Conservation (phyloP, 2,888 invertebrate genomes). For the Noctua fimbriata region DNA sequence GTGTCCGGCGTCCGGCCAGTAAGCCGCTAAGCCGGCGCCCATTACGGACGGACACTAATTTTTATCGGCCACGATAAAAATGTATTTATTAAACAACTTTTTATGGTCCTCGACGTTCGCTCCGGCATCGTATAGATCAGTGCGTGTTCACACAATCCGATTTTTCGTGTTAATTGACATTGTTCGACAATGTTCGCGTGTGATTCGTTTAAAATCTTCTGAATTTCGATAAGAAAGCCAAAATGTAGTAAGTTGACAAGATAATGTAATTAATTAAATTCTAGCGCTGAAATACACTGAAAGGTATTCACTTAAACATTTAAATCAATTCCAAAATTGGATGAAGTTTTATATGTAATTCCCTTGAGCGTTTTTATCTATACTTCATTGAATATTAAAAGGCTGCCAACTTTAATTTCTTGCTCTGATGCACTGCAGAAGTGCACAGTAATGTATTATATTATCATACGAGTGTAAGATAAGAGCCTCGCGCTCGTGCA, state of each 20-base stretch:
- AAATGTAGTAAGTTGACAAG: slow-evolving; percentile 7
- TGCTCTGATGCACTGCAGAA: not conserved
- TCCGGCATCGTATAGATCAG: not conserved
- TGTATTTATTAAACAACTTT: slow-evolving; percentile 36
- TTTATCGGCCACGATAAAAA: slow-evolving; percentile 29
- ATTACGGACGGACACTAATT: not conserved
- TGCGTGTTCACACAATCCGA: not conserved
- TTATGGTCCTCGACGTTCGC: slow-evolving; percentile 7
- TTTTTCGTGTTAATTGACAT: slow-evolving; percentile 11
- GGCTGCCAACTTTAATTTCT: not conserved
- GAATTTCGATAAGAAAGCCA: slow-evolving; percentile 23
- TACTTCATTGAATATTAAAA: slow-evolving; percentile 17
- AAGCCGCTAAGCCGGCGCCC: slow-evolving; percentile 2
- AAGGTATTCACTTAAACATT: slow-evolving; percentile 26
- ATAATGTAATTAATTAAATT: slow-evolving; percentile 40
- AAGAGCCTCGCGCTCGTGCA: not conserved
- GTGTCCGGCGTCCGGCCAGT: not conserved
- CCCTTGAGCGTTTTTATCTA: not conserved
- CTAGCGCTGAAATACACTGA: not conserved
- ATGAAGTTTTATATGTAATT: slow-evolving; percentile 35
- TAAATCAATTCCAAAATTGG: slow-evolving; percentile 24
- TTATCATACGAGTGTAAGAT: not conserved
- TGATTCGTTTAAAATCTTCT: not conserved
- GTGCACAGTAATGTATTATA: not conserved
- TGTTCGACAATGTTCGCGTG: not conserved